These are phyloP conservation scores for Agrochola circellaris DNA, from an alignment of 2,888 invertebrate genomes.

Conservation along the genomic window DNA sequence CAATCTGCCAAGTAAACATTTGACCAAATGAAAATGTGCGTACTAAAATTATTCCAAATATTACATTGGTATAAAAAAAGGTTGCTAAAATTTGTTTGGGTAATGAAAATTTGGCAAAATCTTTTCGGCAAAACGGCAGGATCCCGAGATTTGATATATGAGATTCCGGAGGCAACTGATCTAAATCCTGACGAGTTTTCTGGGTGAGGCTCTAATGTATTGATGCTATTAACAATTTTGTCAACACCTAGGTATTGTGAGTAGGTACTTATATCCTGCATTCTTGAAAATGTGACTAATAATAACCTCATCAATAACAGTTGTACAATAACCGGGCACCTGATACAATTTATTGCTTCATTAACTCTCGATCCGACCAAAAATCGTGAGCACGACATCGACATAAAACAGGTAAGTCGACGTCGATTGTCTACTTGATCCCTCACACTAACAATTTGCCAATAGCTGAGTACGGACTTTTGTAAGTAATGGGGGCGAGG, in stretches of 20 bases:
- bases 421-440: constrained; percentile 47
- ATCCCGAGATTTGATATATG: neutral
- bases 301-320: constrained; percentile 27
- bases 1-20: no score
- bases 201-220: neutral
- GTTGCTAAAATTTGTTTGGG: no score
- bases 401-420: constrained; percentile 43
- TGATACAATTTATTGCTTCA: constrained; percentile 37
- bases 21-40: no score
- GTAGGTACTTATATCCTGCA: neutral
- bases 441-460: constrained; percentile 46
- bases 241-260: neutral
- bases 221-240: no score
- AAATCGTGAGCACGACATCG: constrained; percentile 58
- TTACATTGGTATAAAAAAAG: no score
- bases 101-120: no score
- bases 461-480: constrained; percentile 35
- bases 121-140: no score
- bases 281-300: neutral
- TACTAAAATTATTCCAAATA: no score
- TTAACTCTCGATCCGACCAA: constrained; percentile 31
- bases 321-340: constrained; percentile 25
- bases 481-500: constrained; percentile 17
- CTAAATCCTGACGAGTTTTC: neutral
- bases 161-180: neutral